Conservation (phyloP, 2,797 vertebrate species). For the Myoxocephalus aenaeus region DNA sequence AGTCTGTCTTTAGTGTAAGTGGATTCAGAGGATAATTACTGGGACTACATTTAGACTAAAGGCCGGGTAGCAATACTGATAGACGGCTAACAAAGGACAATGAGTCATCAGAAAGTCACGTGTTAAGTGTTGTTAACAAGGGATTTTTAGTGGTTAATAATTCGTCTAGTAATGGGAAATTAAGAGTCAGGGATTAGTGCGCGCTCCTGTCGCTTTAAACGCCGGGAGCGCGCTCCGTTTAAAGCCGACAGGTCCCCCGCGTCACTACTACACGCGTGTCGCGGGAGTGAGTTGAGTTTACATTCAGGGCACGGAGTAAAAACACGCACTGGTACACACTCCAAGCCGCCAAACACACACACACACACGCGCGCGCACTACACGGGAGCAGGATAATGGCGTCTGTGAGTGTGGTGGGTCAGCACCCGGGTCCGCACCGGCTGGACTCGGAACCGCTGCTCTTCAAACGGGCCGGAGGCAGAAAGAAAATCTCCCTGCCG, state of each 20-base stretch:
- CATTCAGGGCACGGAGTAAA: conserved; percentile 67
- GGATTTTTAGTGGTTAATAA: background rate
- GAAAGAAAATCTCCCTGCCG: conserved; percentile 69
- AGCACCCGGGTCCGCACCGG: conserved; percentile 79
- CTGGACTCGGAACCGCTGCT: conserved; percentile 83
- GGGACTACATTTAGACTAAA: background rate
- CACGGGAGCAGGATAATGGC: conserved; percentile 73
- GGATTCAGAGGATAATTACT: conserved; percentile 16
- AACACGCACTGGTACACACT: conserved; percentile 49
- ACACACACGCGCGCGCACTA: background rate
- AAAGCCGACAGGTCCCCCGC: conserved; percentile 51
- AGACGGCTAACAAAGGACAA: background rate
- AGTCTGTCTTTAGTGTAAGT: conserved; percentile 1
- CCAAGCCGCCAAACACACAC: conserved; percentile 22
- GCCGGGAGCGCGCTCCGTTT: conserved; percentile 60
- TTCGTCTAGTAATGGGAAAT: background rate
- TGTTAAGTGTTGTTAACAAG: background rate
- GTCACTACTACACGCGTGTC: conserved; percentile 72
- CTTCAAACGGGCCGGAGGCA: conserved; percentile 73
- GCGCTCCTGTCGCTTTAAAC: conserved; percentile 56
- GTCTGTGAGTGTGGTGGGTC: conserved; percentile 80
- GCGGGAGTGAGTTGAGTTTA: conserved; percentile 73
- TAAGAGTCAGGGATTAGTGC: conserved; percentile 38
- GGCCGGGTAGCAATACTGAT: background rate
- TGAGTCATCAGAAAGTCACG: background rate